Base-by-base conservation (phyloP, 2,888 invertebrate genomes). In the Caenorhabditis sinica region DNA sequence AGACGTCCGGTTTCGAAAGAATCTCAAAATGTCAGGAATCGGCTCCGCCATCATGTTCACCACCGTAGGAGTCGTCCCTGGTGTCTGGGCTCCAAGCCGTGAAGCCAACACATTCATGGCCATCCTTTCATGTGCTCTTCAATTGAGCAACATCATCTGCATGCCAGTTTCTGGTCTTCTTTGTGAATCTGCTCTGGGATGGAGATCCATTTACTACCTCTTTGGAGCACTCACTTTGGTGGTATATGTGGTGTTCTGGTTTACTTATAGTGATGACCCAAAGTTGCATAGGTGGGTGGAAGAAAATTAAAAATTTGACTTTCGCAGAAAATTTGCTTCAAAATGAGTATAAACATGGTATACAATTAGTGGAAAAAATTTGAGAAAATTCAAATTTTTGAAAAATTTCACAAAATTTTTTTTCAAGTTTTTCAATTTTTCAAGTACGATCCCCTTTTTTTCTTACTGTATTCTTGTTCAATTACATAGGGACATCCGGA, bases 181-280 rank as follows among this genome's bases (percentile, higher is more conserved):
- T 1, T 87, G 87, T 65, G 85, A 85, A 58, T 77, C 77, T 20
- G 15, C 56, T 9, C 60, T 85, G 4, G 83, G 85, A 9, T 87
- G 87, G 87, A 61, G 82, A 17, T 82, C 69, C 13, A 73, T 85
- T 61, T 87, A 83, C 58, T 87, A 87, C 58, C 20, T 82, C 13
- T 82, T 86, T 25, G 86, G 86, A 17, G 43, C 53, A 11, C 23
- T 82, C 36, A 88, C 88, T 25, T 36, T 88, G 30, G 20, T 82
- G 5, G 49, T 71, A 6, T 83, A 83, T 65, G 25, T 77, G 9
- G 36, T 85, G 0, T 87, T 87, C 43, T 86, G 66, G 73, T 49
- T 73, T 23, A 85, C 86, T 43, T 89, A 86, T 69, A 61, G 79
- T 17, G 87, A 89, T 76, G 77, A 79, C 65, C 88, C 89, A 0